phyloP scores from a whole-genome alignment of 2,113 vertebrate species.

The Anser brachyrhynchus region DNA sequence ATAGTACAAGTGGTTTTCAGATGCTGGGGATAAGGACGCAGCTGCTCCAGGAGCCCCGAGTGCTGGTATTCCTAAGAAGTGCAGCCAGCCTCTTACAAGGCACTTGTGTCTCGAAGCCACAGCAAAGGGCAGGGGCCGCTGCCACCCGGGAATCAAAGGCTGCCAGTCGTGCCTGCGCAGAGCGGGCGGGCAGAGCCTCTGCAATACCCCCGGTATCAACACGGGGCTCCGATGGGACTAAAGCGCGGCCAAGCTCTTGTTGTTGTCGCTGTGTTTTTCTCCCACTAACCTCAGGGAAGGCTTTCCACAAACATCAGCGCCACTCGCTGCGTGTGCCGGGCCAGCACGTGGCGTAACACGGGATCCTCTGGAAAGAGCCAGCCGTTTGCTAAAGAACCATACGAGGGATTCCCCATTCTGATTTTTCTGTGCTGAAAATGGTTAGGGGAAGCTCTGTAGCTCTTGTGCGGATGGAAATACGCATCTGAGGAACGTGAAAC shows the following conservation, averaged over 20 bases:
- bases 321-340: background rate
- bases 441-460: background rate
- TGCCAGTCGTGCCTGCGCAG: background rate
- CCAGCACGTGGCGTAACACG: background rate
- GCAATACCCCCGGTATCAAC: background rate
- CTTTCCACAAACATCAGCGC: background rate
- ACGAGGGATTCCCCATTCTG: background rate
- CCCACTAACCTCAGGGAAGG: accelerated
- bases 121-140: background rate
- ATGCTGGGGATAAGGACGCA: slow-evolving; percentile 51
- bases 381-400: background rate
- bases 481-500: background rate
- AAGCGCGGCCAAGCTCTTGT: background rate
- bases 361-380: background rate
- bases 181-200: background rate
- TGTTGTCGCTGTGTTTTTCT: background rate
- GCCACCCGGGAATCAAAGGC: slow-evolving; percentile 22
- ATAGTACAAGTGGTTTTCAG: slow-evolving; percentile 45
- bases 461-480: background rate
- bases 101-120: slow-evolving; percentile 43
- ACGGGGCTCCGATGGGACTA: background rate
- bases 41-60: slow-evolving; percentile 23
- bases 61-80: slow-evolving; percentile 48
- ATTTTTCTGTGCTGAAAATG: background rate
- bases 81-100: slow-evolving; percentile 22